phyloP scores from a whole-genome alignment of 2,797 vertebrate species.

The Mus minutoides region DNA sequence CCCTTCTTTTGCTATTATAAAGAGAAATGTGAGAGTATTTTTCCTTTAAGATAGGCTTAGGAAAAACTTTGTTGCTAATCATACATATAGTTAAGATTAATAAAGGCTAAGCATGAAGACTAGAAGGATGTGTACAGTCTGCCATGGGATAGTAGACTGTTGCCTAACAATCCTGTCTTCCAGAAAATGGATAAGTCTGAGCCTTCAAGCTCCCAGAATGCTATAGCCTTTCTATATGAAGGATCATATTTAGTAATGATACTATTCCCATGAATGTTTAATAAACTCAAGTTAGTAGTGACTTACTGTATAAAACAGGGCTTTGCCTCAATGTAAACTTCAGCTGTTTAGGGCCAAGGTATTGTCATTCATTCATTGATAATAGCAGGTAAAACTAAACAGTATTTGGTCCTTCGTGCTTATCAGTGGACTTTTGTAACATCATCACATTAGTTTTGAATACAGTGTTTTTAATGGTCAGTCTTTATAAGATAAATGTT shows the following conservation, averaged over 20 bases:
- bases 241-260: neutral
- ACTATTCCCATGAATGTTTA: neutral
- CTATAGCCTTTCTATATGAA: neutral
- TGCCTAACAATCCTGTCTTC: neutral
- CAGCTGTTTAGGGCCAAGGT: neutral
- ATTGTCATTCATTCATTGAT: neutral
- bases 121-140: neutral
- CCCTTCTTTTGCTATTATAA: slow-evolving; percentile 19
- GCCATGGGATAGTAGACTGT: neutral
- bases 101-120: neutral
- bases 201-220: neutral
- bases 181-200: neutral
- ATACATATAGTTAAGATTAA: neutral
- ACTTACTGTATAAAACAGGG: neutral
- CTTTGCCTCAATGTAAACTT: slow-evolving; percentile 2
- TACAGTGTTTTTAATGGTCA: neutral
- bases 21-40: neutral
- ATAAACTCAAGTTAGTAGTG: neutral
- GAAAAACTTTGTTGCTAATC: neutral
- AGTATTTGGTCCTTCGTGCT: neutral
- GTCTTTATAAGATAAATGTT: neutral
- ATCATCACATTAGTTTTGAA: neutral
- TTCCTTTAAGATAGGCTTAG: slow-evolving; percentile 28
- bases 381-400: neutral
- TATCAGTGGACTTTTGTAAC: neutral